phyloP scores from a whole-genome alignment of 2,113 vertebrate genomes.

The Malurus cyaneus region DNA sequence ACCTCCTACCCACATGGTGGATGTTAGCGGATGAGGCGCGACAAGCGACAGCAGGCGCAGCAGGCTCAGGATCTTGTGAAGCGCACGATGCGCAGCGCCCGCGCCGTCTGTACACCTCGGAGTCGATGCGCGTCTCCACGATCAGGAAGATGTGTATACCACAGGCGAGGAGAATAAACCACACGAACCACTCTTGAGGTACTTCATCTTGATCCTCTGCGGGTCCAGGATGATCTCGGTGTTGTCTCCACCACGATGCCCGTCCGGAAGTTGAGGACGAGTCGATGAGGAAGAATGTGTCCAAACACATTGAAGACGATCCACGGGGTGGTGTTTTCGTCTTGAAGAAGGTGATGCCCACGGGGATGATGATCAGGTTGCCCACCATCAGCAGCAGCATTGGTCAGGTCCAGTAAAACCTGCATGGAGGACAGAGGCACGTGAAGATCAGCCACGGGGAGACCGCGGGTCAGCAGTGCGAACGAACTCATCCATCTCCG shows the following conservation, averaged over 20 bases:
- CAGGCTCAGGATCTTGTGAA: conserved; percentile 98
- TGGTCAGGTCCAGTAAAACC: conserved; percentile 99
- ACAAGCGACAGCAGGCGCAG: conserved; percentile 92
- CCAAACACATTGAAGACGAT: conserved; percentile 98
- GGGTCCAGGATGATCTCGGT: conserved; percentile 98
- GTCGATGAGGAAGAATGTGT: conserved; percentile 99
- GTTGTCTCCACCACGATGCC: conserved; percentile 99
- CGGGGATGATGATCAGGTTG: conserved; percentile 98
- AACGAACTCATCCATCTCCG: background rate
- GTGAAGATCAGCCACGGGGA: conserved; percentile 7
- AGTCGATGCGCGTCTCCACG: conserved; percentile 97
- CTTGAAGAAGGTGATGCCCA: conserved; percentile 99
- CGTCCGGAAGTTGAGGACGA: conserved; percentile 98
- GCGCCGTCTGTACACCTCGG: conserved; percentile 97
- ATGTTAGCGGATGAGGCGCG: conserved; percentile 97
- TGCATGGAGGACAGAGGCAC: conserved; percentile 70
- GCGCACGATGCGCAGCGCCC: conserved; percentile 94
- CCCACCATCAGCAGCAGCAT: conserved; percentile 99
- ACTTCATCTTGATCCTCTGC: conserved; percentile 96
- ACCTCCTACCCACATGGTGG: conserved; percentile 99
- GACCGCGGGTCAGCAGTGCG: background rate
- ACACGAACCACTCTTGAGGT: conserved; percentile 98
- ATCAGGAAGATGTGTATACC: conserved; percentile 99
- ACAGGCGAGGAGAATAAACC: conserved; percentile 98
- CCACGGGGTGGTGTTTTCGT: conserved; percentile 97